Percentiles rank a stretch among this genome's conserved stretches.
These are phyloP conservation scores for Delphinapterus leucas DNA, from an alignment of 2,113 vertebrate species.

Conservation along the genomic window DNA sequence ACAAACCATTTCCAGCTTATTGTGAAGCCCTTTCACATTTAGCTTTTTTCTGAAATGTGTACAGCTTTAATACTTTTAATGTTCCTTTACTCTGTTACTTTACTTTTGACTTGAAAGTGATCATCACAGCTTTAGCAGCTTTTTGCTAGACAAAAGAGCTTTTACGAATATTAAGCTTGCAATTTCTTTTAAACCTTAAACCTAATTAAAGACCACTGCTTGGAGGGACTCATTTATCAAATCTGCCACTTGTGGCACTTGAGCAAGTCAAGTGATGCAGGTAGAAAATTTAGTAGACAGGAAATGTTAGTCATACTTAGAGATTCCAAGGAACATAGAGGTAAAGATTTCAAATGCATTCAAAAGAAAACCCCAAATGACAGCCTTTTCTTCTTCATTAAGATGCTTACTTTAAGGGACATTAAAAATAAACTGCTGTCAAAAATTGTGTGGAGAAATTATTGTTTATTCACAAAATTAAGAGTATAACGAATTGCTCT, in stretches of 20 bases:
- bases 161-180: not conserved
- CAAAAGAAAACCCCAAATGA: constrained; percentile 2
- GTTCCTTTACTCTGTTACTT: not conserved
- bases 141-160: not conserved
- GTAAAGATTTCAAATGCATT: constrained; percentile 12
- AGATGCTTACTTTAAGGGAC: constrained; percentile 17
- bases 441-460: constrained; percentile 2
- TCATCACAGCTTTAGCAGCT: not conserved
- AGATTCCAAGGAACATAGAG: not conserved
- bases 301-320: not conserved
- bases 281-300: not conserved
- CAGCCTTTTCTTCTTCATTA: not conserved
- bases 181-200: constrained; percentile 34
- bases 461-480: constrained; percentile 12
- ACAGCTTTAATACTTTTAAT: constrained; percentile 6
- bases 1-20: not conserved
- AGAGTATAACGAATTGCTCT: not conserved
- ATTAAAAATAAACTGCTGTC: not conserved
- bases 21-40: not conserved
- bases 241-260: not conserved
- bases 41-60: not conserved
- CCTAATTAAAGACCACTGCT: not conserved
- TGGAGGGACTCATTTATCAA: not conserved
- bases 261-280: not conserved
- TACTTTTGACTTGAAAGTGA: constrained; percentile 38